phyloP scores from a whole-genome alignment of 2,113 vertebrate species.

The Gambusia holbrooki region DNA sequence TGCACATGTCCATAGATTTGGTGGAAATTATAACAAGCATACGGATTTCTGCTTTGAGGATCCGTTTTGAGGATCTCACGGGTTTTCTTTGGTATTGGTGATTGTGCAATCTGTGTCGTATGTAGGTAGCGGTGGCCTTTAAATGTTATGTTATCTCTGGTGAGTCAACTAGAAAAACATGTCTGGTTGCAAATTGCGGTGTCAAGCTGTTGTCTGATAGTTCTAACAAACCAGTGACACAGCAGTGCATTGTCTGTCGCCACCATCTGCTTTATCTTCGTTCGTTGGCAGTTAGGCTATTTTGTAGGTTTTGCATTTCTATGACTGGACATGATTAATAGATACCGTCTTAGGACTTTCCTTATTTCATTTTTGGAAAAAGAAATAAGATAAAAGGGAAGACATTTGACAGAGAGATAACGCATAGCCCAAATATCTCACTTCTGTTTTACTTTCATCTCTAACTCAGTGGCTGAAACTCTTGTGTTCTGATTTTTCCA shows the following conservation, averaged over 20 bases:
- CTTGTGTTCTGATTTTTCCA: not conserved
- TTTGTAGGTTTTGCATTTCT: not conserved
- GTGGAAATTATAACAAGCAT: not conserved
- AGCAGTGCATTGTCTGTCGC: not conserved
- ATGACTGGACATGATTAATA: not conserved
- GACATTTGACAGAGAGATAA: not conserved
- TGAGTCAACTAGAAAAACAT: conserved; percentile 28
- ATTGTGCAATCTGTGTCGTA: conserved; percentile 6
- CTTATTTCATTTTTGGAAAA: not conserved
- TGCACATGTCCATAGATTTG: not conserved
- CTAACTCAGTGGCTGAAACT: conserved; percentile 23
- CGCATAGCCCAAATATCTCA: not conserved
- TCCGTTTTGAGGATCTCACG: not conserved
- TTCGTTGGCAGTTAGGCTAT: not conserved
- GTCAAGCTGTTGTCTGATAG: conserved; percentile 5
- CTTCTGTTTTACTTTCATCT: conserved; percentile 22
- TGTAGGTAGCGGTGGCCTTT: conserved; percentile 3
- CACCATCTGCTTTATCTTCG: not conserved
- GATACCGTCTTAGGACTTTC: not conserved
- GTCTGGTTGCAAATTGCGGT: not conserved
- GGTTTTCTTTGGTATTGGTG: conserved; percentile 7
- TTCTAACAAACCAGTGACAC: conserved; percentile 14
- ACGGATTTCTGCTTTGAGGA: not conserved
- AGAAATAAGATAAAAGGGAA: not conserved
- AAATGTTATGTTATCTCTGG: conserved; percentile 32